Evolutionary conservation across 2,113 vertebrate genomes (phyloP).

Genomic region (Tautogolabrus adspersus): DNA sequence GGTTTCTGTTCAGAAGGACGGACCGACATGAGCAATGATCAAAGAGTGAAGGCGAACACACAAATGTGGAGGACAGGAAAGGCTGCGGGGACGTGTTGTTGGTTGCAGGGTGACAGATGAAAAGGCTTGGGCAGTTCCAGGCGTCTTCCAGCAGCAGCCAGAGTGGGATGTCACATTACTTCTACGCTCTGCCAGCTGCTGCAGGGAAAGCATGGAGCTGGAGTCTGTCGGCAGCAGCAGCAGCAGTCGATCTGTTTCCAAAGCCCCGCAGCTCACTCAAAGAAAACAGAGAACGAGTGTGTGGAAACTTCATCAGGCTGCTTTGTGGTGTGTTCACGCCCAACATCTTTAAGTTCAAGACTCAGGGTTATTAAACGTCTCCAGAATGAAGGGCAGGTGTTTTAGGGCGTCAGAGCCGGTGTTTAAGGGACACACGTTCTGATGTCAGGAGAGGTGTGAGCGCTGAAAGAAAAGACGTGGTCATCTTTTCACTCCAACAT

Average conservation of each 20-base stretch:
- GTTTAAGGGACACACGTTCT: not conserved
- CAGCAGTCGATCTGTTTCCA: conserved; percentile 64
- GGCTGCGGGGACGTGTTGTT: conserved; percentile 56
- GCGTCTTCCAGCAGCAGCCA: conserved; percentile 52
- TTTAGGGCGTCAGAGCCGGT: not conserved
- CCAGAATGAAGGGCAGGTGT: not conserved
- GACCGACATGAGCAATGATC: conserved; percentile 57
- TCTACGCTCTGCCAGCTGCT: conserved; percentile 42
- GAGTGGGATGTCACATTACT: conserved; percentile 56
- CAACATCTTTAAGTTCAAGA: conserved; percentile 24
- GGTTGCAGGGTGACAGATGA: conserved; percentile 59
- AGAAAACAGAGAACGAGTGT: conserved; percentile 42
- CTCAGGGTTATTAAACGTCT: conserved; percentile 19
- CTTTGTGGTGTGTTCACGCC: conserved; percentile 29
- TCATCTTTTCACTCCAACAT: not conserved
- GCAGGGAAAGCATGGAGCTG: conserved; percentile 44
- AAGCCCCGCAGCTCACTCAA: conserved; percentile 54
- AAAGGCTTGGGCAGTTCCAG: conserved; percentile 51
- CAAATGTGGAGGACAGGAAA: conserved; percentile 16
- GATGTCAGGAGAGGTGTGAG: not conserved
- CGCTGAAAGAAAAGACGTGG: not conserved
- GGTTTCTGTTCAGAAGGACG: conserved; percentile 47
- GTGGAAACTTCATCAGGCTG: conserved; percentile 34
- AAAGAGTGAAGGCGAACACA: conserved; percentile 46
- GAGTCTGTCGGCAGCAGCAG: conserved; percentile 60